Base-by-base conservation (phyloP, 1,140 invertebrate species). In the Tetramorium simillimum region DNA sequence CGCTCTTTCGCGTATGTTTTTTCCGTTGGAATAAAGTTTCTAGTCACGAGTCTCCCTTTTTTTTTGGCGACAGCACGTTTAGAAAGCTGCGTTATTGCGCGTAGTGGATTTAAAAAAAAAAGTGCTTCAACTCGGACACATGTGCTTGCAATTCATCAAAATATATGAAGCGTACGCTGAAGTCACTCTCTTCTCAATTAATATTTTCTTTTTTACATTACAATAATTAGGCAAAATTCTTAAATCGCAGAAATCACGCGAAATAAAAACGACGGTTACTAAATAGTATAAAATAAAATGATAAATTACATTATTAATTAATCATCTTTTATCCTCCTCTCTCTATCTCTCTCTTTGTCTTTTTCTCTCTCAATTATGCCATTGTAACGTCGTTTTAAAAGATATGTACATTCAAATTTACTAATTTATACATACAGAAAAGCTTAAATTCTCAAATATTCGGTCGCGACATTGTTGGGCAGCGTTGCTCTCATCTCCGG, bases 51-150 rank as follows among this genome's bases (percentile, higher is more conserved):
- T 72, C 24, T 33, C 12, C 6, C 16, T 56, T 84, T 72, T 73
- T 73, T 84, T 75, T 80, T 56, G 53, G 72, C 37, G 28, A 75
- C 14, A 43, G n/a, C 40, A 49, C 80, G n/a, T 84, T 75, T 84
- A 75, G 24, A 84, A 60, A 84, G 69, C 53, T 43, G 28, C n/a
- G 53, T 73, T 60, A 73, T 73, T 82, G 67, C 40, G 70, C 53
- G 53, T 16, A 28, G 53, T 60, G 18, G 9, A 73, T 84, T 73
- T 62, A 18, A 49, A 73, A 73, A 84, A 70, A 70, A 70, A 72
- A 1, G 16, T 14, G 0, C 28, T 40, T 18, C 9, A n/a, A 9
- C 21, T 56, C 18, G 60, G 14, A 21, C 18, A 51, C 33, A 24
- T 24, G 65, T 37, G 43, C 28, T 80, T 80, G 62, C 18, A 60